A percentile compares a stretch with the other conserved stretches of the same genome.
Conservation (phyloP, 2,113 vertebrate genomes). For the Martes martes region DNA sequence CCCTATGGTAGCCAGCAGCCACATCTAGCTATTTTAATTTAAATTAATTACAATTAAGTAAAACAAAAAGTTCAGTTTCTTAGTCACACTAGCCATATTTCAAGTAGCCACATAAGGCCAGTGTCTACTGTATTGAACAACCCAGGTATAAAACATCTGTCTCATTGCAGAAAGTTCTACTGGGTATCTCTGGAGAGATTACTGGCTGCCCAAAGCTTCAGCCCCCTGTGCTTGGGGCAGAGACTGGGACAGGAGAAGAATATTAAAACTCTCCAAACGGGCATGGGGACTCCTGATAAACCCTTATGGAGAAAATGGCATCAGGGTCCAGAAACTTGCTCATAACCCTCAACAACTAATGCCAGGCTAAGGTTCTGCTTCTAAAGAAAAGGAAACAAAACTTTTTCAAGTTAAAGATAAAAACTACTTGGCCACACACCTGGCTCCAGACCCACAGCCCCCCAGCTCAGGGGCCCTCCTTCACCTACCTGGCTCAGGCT, state of each 20-base stretch:
- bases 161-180: neutral
- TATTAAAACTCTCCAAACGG: neutral
- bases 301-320: neutral
- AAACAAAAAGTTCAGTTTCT: constrained; percentile 10
- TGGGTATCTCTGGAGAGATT: neutral
- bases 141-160: neutral
- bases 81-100: neutral
- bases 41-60: neutral
- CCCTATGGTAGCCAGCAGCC: neutral
- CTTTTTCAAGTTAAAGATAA: neutral
- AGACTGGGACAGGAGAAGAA: neutral
- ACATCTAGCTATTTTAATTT: neutral
- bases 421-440: neutral
- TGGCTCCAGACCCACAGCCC: neutral
- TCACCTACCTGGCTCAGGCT: constrained; percentile 89
- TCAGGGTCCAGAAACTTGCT: neutral
- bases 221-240: neutral
- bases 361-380: neutral
- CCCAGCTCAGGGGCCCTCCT: neutral
- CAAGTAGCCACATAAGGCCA: neutral
- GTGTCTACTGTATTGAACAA: neutral
- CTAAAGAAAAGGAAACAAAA: neutral
- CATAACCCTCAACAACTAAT: neutral
- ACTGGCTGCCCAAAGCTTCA: neutral
- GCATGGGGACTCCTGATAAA: neutral